Percentiles rank a stretch among this genome's conserved stretches.
phyloP scores from a whole-genome alignment of 1,140 invertebrate genomes.

The Drosophila pseudoananassae region DNA sequence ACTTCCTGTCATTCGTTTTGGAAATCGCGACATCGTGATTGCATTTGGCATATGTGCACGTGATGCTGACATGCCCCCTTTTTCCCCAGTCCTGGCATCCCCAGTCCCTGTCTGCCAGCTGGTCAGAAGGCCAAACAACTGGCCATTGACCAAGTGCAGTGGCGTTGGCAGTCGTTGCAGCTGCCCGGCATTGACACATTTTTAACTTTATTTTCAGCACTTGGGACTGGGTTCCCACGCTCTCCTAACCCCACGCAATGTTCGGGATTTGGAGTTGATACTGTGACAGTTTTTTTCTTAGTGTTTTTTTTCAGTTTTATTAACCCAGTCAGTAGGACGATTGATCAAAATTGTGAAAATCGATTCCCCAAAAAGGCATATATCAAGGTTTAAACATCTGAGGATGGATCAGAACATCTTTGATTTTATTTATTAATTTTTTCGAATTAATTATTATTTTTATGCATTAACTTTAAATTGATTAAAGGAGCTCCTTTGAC shows the following conservation, averaged over 20 bases:
- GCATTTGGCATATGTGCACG: conserved; percentile 54
- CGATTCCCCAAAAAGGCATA: too few species aligned
- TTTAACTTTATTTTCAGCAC: conserved; percentile 29
- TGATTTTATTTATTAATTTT: background rate
- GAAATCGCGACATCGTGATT: conserved; percentile 59
- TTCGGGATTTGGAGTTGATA: background rate
- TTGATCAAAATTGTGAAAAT: too few species aligned
- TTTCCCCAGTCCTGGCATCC: conserved; percentile 8
- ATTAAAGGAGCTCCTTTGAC: too few species aligned
- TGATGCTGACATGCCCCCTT: conserved; percentile 4
- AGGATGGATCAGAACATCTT: too few species aligned
- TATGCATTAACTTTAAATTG: too few species aligned
- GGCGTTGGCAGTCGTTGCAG: conserved; percentile 23
- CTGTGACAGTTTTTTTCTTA: background rate
- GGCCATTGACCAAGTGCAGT: conserved; percentile 47
- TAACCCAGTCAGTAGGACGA: too few species aligned
- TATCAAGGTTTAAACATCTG: too few species aligned
- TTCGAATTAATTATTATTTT: background rate
- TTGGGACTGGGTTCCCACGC: conserved; percentile 48
- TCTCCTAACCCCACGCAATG: conserved; percentile 57
- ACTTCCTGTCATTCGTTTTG: conserved; percentile 70
- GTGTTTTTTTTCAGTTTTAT: background rate
- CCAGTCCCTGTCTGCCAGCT: conserved; percentile 40
- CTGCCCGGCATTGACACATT: conserved; percentile 69
- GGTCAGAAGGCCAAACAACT: conserved; percentile 29